Evolutionary conservation across 2,113 vertebrate genomes (phyloP).

Genomic region (Chionodraco myersi): DNA sequence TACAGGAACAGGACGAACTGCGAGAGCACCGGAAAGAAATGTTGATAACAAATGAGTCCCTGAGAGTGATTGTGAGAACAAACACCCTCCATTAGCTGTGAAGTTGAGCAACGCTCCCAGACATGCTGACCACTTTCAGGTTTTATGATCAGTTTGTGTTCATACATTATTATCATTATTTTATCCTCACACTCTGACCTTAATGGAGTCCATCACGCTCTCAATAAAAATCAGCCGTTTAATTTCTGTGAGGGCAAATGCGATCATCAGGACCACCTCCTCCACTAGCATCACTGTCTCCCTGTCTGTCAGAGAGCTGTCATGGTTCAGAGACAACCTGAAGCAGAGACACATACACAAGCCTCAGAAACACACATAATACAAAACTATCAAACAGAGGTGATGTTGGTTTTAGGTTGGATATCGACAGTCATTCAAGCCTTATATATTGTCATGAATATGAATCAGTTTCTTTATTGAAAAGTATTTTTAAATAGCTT

Average conservation of each 20-base stretch:
- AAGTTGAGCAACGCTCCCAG: not conserved
- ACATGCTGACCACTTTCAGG: not conserved
- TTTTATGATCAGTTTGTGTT: not conserved
- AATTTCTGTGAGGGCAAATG: constrained; percentile 82
- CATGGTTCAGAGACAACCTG: constrained; percentile 87
- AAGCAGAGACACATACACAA: constrained; percentile 1
- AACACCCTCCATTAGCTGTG: not conserved
- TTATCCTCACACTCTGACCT: constrained; percentile 80
- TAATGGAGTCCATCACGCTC: constrained; percentile 89
- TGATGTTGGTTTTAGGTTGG: too few species aligned
- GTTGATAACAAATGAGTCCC: not conserved
- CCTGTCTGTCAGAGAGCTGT: constrained; percentile 86
- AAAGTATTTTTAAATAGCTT: too few species aligned
- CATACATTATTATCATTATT: not conserved
- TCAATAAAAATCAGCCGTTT: constrained; percentile 90
- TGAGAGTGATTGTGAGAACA: not conserved
- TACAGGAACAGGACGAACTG: constrained; percentile 91
- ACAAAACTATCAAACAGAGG: not conserved
- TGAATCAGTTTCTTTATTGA: too few species aligned
- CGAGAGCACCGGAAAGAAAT: not conserved
- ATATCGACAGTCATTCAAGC: too few species aligned
- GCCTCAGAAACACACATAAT: not conserved
- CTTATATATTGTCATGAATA: too few species aligned
- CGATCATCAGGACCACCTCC: constrained; percentile 80
- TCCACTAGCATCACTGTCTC: constrained; percentile 86